phyloP scores from a whole-genome alignment of 2,888 invertebrate genomes.

The Laspeyria flexula region DNA sequence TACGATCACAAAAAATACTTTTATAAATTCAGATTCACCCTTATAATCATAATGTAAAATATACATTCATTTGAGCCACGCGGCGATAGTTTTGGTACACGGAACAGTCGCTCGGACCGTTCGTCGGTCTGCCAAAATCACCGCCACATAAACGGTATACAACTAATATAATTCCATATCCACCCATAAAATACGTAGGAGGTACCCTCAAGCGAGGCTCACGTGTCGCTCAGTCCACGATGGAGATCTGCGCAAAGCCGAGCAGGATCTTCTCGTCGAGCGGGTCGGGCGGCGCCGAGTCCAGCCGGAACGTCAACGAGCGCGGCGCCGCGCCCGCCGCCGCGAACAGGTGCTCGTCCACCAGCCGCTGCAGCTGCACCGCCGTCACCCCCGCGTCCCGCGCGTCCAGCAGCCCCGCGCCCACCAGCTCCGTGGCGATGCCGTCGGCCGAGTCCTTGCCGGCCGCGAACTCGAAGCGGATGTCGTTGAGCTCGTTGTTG shows the following conservation, averaged over 20 bases:
- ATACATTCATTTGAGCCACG: conserved; percentile 74
- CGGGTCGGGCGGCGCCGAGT: conserved; percentile 87
- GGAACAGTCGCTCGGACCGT: conserved; percentile 11
- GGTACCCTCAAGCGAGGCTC: conserved; percentile 57
- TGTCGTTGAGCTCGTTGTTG: conserved; percentile 97
- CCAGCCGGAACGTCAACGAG: conserved; percentile 95
- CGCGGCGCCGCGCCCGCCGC: conserved; percentile 85
- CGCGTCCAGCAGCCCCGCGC: conserved; percentile 97
- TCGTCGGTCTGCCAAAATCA: conserved; percentile 42
- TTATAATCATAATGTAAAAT: conserved; percentile 63
- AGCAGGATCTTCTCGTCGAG: conserved; percentile 97
- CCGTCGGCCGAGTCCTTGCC: conserved; percentile 97
- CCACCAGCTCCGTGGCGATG: conserved; percentile 98
- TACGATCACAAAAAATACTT: conserved; percentile 66
- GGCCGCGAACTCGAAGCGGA: conserved; percentile 98
- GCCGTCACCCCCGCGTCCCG: conserved; percentile 97
- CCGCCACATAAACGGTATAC: conserved; percentile 50
- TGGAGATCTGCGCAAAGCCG: conserved; percentile 98
- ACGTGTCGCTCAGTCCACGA: conserved; percentile 90
- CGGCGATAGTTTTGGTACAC: conserved; percentile 57
- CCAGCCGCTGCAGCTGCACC: conserved; percentile 95
- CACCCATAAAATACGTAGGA: conserved; percentile 73
- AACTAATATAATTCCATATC: conserved; percentile 69
- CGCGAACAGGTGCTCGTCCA: conserved; percentile 86
- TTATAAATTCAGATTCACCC: conserved; percentile 80